Base-by-base conservation (phyloP, 2,888 invertebrate species). In the Drosophila buzzatii region DNA sequence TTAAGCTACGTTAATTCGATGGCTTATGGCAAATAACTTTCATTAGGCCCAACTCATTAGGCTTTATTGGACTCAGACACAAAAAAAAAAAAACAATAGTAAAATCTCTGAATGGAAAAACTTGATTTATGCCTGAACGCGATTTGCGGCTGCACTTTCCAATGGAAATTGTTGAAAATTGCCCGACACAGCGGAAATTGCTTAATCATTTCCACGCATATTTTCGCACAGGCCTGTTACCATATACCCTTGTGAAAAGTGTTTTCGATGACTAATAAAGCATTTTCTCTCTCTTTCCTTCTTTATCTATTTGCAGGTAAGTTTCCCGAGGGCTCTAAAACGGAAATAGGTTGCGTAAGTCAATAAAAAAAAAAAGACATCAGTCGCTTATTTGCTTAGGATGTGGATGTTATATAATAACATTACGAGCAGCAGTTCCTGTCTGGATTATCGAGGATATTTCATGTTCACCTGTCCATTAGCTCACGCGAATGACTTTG, bases 331-430 rank as follows among this genome's bases (percentile, higher is more conserved):
- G 60, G 67, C 51, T 33, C 45, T 45, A 77, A 77, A 67, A 37
- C 67, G 79, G 86, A 88, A 86, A 77, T 84, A 41, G 77, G 70
- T 86, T 86, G 77, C 76, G 82, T 82, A 80, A 89, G 84, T 89
- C 85, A 86, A 85, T 88, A 85, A 82, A 78, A 27, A 27, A 23
- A 27, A 27, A 59, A 53, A 37, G 35, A 37, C 35, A 39, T 56
- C 67, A 49, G 20, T 56, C 61, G 51, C 31, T 39, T 85, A 70
- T 85, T 85, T 88, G 65, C 56, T 83, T 85, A 85, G 89, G 89
- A 88, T 70, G 63, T 71, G 62, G 59, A 27, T 27, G 53, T 79
- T 77, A 53, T 59, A 71, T 75, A 84, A 83, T 37, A 62, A 9
- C 9, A 14, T 3, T 6, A 35, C 35, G 7, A 35, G 14, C 35